These are phyloP conservation scores for Drosophila lutescens DNA, from an alignment of 2,888 invertebrate genomes.

Conservation along the genomic window DNA sequence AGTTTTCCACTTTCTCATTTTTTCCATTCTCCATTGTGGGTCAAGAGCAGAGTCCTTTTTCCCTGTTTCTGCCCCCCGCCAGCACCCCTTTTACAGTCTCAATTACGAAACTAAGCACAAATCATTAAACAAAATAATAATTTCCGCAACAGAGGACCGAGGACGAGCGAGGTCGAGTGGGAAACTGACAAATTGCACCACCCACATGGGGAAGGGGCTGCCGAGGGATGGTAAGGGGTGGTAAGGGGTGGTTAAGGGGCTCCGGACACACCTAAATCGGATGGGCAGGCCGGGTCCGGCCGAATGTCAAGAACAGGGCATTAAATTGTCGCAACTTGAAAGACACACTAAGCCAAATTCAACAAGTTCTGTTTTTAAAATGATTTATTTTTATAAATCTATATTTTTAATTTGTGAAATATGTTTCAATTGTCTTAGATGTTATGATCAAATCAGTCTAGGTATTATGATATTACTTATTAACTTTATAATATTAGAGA, in stretches of 20 bases:
- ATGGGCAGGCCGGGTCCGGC: constrained; percentile 43
- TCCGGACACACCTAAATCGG: constrained; percentile 38
- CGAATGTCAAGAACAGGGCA: constrained; percentile 76
- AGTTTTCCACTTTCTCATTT: constrained; percentile 54
- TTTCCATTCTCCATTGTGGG: constrained; percentile 56
- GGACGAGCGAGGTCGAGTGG: constrained; percentile 31
- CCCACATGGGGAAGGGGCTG: constrained; percentile 10
- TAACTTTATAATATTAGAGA: too few relatives aligned
- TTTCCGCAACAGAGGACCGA: constrained; percentile 69
- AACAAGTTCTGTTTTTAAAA: too few relatives aligned
- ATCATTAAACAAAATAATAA: constrained; percentile 81
- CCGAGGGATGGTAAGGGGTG: neutral
- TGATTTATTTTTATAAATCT: too few relatives aligned
- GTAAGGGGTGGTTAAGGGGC: constrained; percentile 8
- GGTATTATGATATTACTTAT: too few relatives aligned
- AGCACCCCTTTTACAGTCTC: constrained; percentile 47
- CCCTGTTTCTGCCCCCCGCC: constrained; percentile 4
- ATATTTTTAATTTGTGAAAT: neutral
- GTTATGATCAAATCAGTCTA: too few relatives aligned
- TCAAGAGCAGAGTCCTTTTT: constrained; percentile 56
- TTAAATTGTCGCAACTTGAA: constrained; percentile 69
- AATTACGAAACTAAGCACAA: constrained; percentile 78
- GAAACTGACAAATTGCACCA: constrained; percentile 36
- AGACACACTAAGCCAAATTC: constrained; percentile 21
- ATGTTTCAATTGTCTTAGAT: neutral